phyloP scores from a whole-genome alignment of 2,888 invertebrate genomes.

The Pedicia rivosa region DNA sequence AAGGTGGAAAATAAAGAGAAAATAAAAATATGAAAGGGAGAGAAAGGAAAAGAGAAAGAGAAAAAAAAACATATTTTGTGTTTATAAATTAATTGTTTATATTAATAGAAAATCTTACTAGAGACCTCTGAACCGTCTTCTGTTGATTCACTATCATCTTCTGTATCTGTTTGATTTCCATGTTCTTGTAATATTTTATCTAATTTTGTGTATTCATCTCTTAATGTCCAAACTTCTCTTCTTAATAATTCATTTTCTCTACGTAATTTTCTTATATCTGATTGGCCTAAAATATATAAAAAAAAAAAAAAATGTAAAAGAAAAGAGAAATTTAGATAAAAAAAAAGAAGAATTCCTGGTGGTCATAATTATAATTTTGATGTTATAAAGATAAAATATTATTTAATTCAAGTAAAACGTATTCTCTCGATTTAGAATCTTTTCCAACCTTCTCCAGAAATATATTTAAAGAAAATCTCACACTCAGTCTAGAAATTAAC shows the following conservation, averaged over 20 bases:
- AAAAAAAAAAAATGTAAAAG: no score
- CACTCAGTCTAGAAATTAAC: no score
- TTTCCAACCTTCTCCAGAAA: no score
- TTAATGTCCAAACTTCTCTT: constrained; percentile 69
- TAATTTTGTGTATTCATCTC: constrained; percentile 77
- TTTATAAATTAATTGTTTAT: no score
- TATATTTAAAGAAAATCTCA: no score
- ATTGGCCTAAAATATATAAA: constrained; percentile 47
- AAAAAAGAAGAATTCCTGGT: not conserved
- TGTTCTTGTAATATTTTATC: constrained; percentile 51
- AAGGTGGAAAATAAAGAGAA: no score
- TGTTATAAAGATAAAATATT: not conserved
- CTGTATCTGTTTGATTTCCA: constrained; percentile 20
- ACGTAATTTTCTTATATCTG: constrained; percentile 75
- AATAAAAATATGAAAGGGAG: no score
- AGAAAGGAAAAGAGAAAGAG: no score
- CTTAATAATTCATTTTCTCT: constrained; percentile 77
- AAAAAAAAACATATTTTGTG: no score
- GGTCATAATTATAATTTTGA: not conserved
- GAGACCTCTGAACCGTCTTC: constrained; percentile 8
- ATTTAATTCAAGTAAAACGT: no score
- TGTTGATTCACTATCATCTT: constrained; percentile 2
- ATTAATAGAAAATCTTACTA: no score
- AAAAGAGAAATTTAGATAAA: not conserved
- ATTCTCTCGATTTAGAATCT: no score